Percentiles rank a stretch among this genome's conserved stretches.
Evolutionary conservation across 2,113 vertebrate genomes (phyloP).

Genomic region (Cyprinodon tularosa): DNA sequence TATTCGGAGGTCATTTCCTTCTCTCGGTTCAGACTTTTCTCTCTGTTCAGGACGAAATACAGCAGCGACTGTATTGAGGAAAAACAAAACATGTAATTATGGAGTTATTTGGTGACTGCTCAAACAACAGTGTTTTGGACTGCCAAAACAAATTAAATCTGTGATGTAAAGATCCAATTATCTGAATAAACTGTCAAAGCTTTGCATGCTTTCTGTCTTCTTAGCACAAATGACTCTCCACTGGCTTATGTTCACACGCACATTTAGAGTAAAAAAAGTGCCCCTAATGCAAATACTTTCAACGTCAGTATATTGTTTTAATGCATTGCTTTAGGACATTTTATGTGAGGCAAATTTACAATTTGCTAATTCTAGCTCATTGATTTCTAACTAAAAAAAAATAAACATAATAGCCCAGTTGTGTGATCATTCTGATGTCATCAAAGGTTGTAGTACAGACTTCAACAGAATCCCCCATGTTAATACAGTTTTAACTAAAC

Average conservation of each 20-base stretch:
- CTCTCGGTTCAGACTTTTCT: conserved; percentile 1
- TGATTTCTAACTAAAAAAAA: no score
- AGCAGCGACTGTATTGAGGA: conserved; percentile 5
- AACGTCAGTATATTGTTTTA: no score
- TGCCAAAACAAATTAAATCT: conserved; percentile 13
- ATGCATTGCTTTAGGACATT: no score
- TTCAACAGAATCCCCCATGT: neutral
- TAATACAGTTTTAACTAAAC: neutral
- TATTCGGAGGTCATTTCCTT: conserved; percentile 33
- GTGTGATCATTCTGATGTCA: no score
- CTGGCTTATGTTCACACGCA: neutral
- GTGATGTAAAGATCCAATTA: neutral
- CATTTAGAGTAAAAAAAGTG: neutral
- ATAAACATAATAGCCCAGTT: no score
- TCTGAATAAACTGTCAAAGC: neutral
- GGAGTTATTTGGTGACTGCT: neutral
- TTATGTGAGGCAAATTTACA: no score
- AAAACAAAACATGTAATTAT: conserved; percentile 24
- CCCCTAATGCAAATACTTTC: no score
- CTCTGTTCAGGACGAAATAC: conserved; percentile 1
- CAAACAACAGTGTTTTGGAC: neutral
- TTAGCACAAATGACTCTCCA: neutral
- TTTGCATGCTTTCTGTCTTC: neutral
- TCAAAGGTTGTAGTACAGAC: neutral
- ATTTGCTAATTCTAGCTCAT: no score